These are phyloP conservation scores for Labeo calbasu DNA, from an alignment of 2,797 vertebrate genomes.

Conservation along the genomic window DNA sequence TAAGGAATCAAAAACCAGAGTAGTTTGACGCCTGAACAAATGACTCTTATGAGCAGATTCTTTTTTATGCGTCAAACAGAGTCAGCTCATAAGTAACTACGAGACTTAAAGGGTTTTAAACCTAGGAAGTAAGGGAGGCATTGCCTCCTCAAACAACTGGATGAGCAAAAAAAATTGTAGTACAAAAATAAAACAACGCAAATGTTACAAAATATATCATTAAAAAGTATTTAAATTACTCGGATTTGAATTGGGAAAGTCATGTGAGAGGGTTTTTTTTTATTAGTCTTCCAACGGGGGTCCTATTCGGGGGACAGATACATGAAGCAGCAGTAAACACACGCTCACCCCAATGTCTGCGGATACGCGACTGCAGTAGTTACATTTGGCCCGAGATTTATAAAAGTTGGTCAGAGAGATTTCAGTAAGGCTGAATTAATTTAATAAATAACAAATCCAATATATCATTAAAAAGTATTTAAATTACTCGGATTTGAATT, in stretches of 20 bases:
- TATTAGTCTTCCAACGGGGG: no score
- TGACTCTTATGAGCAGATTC: not conserved
- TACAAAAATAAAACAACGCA: no score
- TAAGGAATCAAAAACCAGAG: not conserved
- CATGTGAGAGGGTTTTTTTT: no score
- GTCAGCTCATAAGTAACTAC: not conserved
- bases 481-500: no score
- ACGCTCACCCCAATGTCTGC: slow-evolving; percentile 19
- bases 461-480: no score
- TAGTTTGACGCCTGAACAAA: not conserved
- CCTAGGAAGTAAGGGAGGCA: no score
- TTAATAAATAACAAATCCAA: not conserved
- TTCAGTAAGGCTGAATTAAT: not conserved
- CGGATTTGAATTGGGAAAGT: no score
- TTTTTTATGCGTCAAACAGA: not conserved
- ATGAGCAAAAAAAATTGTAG: no score
- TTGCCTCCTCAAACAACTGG: no score
- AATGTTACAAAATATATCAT: no score
- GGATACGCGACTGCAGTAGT: slow-evolving; percentile 4
- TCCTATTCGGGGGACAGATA: slow-evolving; percentile 63
- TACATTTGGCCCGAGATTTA: slow-evolving; percentile 30
- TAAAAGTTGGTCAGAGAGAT: slow-evolving; percentile 28
- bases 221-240: no score
- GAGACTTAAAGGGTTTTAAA: no score
- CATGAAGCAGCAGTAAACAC: slow-evolving; percentile 34